Percentiles rank a stretch among this genome's conserved stretches.
Evolutionary conservation across 2,797 vertebrate species (phyloP).

Genomic region (Jordanella pulchra): DNA sequence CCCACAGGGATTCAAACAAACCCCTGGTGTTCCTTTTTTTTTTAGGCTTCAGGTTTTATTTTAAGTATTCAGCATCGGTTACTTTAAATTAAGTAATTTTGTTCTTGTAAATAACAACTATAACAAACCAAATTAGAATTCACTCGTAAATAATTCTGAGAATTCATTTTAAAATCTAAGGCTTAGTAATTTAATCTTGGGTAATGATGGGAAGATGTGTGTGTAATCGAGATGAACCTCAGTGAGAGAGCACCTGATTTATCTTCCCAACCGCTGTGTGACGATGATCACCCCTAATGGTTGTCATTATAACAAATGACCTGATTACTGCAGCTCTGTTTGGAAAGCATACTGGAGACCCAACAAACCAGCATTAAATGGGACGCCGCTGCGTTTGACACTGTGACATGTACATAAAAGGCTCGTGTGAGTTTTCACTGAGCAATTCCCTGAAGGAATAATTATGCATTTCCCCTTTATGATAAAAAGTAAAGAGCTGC

Average conservation of each 20-base stretch:
- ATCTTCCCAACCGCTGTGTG: conserved; percentile 74
- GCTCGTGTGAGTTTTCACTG: conserved; percentile 28
- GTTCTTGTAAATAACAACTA: conserved; percentile 10
- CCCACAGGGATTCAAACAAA: not conserved
- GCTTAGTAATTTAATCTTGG: conserved; percentile 28
- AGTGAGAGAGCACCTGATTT: conserved; percentile 71
- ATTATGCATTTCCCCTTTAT: conserved; percentile 13
- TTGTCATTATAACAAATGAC: conserved; percentile 84
- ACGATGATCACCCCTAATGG: conserved; percentile 74
- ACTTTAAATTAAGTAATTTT: not conserved
- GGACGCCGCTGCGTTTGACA: conserved; percentile 57
- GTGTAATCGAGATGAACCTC: conserved; percentile 62
- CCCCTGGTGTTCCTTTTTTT: not conserved
- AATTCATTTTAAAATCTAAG: not conserved
- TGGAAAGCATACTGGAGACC: conserved; percentile 69
- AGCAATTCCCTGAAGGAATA: conserved; percentile 18
- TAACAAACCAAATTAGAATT: not conserved
- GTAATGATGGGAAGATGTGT: conserved; percentile 23
- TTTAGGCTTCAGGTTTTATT: not conserved
- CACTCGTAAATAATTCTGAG: not conserved
- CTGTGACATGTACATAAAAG: conserved; percentile 60
- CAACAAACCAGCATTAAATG: conserved; percentile 72
- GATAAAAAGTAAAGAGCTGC: conserved; percentile 15
- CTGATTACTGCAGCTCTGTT: conserved; percentile 79
- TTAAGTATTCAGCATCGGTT: not conserved